These are phyloP conservation scores for Lagorchestes hirsutus DNA, from an alignment of 2,797 vertebrate species.

Conservation along the genomic window DNA sequence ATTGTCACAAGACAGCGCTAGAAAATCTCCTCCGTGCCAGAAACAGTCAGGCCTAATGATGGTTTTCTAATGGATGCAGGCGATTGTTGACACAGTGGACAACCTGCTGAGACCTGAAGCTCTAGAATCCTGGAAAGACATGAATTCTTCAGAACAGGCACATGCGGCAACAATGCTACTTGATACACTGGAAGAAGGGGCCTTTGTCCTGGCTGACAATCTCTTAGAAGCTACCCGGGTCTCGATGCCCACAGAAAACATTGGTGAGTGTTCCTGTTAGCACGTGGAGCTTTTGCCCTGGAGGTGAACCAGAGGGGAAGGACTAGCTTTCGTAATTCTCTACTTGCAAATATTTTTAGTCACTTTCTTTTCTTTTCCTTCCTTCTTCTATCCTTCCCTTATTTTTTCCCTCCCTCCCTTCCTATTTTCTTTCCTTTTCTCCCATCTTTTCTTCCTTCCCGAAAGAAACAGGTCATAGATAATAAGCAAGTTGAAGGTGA, in stretches of 20 bases:
- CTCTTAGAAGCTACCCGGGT: conserved; percentile 97
- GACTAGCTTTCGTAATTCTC: conserved; percentile 12
- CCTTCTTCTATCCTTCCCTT: not conserved
- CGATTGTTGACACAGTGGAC: conserved; percentile 99
- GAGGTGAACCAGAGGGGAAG: not conserved
- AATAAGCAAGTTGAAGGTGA: not conserved
- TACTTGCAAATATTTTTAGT: conserved; percentile 1
- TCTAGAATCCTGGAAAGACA: conserved; percentile 97
- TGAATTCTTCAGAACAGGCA: conserved; percentile 98
- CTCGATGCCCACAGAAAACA: conserved; percentile 98
- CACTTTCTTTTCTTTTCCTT: conserved; percentile 26
- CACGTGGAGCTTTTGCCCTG: conserved; percentile 45
- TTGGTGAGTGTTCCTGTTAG: conserved; percentile 91
- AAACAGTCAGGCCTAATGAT: conserved; percentile 81
- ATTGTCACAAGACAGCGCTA: conserved; percentile 76
- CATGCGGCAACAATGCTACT: conserved; percentile 98
- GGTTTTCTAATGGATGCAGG: conserved; percentile 92
- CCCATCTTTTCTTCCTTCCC: not conserved
- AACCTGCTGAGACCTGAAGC: conserved; percentile 97
- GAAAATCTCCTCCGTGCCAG: conserved; percentile 74
- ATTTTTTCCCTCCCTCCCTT: not conserved
- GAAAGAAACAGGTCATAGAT: not conserved
- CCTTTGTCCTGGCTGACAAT: conserved; percentile 98
- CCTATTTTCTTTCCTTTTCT: no score
- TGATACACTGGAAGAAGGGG: conserved; percentile 98